Evolutionary conservation across 2,113 vertebrate species (phyloP).

Genomic region (Gobio gobio): DNA sequence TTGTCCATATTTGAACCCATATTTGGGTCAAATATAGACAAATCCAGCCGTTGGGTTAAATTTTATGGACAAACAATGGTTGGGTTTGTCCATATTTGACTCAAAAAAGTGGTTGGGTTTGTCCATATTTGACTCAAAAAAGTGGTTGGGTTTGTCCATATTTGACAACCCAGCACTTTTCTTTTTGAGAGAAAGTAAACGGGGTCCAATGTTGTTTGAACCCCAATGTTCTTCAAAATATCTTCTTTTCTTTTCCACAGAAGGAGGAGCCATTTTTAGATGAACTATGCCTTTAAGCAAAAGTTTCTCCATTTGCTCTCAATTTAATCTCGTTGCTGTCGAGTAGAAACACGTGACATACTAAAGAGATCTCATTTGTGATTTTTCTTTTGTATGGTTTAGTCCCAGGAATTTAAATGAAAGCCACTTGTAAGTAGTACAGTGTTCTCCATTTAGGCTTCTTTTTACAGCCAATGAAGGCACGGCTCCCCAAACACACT

Average conservation of each 20-base stretch:
- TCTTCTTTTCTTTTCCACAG: not conserved
- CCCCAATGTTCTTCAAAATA: not conserved
- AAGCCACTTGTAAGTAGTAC: slow-evolving; percentile 45
- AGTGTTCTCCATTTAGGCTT: not conserved
- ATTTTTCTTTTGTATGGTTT: not conserved
- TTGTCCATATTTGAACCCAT: too few species aligned
- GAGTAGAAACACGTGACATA: not conserved
- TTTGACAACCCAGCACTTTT: too few species aligned
- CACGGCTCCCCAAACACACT: not conserved
- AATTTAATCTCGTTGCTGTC: not conserved
- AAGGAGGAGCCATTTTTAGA: not conserved
- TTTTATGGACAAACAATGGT: too few species aligned
- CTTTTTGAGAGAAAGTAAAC: not conserved
- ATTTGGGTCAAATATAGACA: too few species aligned
- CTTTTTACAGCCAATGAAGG: not conserved
- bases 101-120: too few species aligned
- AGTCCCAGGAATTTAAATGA: slow-evolving; percentile 45
- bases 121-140: too few species aligned
- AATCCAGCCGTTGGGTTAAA: too few species aligned
- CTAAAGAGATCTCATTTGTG: not conserved
- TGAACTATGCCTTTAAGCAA: not conserved
- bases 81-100: too few species aligned
- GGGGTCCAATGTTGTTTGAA: not conserved
- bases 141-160: too few species aligned
- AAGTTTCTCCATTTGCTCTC: not conserved